Percentiles rank a stretch among this genome's conserved stretches.
These are phyloP conservation scores for Rhinichthys klamathensis DNA, from an alignment of 2,113 vertebrate genomes.

Conservation along the genomic window DNA sequence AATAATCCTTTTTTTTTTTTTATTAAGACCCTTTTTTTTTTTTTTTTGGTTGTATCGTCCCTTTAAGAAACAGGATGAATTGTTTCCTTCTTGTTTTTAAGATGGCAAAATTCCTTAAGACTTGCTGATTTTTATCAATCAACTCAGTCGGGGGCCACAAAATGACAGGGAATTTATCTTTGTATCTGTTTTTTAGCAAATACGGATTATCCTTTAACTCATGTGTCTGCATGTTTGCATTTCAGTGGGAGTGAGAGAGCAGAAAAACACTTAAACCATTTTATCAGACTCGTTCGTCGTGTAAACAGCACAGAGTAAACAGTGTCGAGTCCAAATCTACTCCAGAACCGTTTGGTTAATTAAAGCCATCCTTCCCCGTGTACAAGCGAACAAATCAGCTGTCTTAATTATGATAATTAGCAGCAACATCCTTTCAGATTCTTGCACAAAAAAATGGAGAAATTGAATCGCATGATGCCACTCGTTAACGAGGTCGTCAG, in stretches of 20 bases:
- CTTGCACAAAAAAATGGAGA: conserved; percentile 72
- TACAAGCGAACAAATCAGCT: conserved; percentile 70
- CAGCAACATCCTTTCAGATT: conserved; percentile 75
- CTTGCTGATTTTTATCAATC: not conserved
- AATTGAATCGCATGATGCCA: conserved; percentile 68
- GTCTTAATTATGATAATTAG: conserved; percentile 78
- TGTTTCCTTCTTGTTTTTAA: not conserved
- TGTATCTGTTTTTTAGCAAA: conserved; percentile 31
- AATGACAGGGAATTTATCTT: conserved; percentile 45
- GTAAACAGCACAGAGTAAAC: conserved; percentile 40
- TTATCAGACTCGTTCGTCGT: conserved; percentile 28
- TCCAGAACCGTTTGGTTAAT: conserved; percentile 70
- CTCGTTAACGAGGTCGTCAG: conserved; percentile 76
- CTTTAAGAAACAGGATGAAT: not conserved
- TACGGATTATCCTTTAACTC: conserved; percentile 45
- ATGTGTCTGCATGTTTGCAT: conserved; percentile 29
- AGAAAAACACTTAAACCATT: conserved; percentile 30
- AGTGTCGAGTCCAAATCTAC: conserved; percentile 36
- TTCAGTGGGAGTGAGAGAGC: conserved; percentile 8
- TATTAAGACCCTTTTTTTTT: not conserved
- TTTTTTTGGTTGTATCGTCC: not conserved
- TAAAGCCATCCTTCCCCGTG: conserved; percentile 65
- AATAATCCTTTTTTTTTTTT: not conserved
- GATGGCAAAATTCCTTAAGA: not conserved
- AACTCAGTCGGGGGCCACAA: not conserved